Base-by-base conservation (phyloP, 2,797 vertebrate species). In the Sebastes kiyomatsui region DNA sequence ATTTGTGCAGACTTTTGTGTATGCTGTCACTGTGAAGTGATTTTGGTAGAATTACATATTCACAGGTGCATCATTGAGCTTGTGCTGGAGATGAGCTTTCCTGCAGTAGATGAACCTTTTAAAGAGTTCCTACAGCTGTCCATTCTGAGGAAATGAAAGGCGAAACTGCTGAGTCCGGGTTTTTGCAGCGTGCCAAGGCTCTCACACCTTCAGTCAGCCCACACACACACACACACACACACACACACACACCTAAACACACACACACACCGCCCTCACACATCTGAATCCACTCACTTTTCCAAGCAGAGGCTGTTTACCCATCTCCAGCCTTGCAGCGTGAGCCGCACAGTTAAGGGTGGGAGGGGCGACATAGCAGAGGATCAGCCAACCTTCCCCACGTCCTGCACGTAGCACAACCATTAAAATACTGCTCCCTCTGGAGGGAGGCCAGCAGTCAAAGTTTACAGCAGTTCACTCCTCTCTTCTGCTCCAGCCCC, bases 331-430 rank as follows among this genome's bases (percentile, higher is more conserved):
- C 80, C 79, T 87, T 88, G 86, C 79, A 85, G 90, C 32, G 2
- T 75, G 77, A 90, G 82, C 67, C 3, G 55, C 75, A 90, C 87
- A 78, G 89, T 85, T 67, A 42, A 70, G 80, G 67, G 82, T 68
- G 87, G 91, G 92, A 83, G 88, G 90, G 86, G 82, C 65, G 79
- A 88, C 80, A 86, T 67, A 87, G 88, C 86, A 12, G 81, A 92
- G 90, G 82, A 92, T 90, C 86, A 84, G 88, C 87, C 89, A 94
- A 78, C 86, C 92, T 90, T 90, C 92, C 93, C 94, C 96, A 96
- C 94, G 95, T 89, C 80, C 95, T 80, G 95, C 95, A 96, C 96
- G 95, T 96, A 96, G 95, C 95, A 93, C 81, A 73, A 93, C 93
- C 95, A 96, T 96, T 96, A 96, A 96, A 95, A 95, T 87, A 93